Evolutionary conservation across 2,113 vertebrate genomes (phyloP).

Genomic region (Hemicordylus capensis): DNA sequence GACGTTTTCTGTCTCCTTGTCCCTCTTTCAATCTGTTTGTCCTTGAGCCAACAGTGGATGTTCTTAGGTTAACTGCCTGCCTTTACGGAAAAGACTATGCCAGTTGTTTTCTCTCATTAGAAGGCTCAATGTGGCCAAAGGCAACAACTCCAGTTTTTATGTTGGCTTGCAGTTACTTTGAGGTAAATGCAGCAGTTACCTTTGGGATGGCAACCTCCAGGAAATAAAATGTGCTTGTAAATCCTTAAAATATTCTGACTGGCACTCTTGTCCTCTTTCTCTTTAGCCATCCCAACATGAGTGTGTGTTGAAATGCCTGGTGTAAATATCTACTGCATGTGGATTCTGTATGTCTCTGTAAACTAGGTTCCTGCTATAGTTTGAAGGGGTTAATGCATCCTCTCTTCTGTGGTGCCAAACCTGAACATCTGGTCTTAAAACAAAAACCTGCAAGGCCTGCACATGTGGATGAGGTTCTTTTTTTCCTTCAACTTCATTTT

Average conservation of each 20-base stretch:
- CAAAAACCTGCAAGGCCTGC: not conserved
- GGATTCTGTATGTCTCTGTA: too few species aligned
- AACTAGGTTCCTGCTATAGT: not conserved
- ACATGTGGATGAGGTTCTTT: not conserved
- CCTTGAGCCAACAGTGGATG: too few species aligned
- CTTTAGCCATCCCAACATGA: not conserved
- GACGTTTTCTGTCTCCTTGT: too few species aligned
- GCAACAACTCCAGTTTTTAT: too few species aligned
- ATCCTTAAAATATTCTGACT: too few species aligned
- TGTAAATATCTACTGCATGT: too few species aligned
- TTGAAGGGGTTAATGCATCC: not conserved
- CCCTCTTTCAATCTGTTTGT: too few species aligned
- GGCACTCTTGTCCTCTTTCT: not conserved
- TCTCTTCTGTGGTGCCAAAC: not conserved
- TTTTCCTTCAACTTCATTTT: constrained; percentile 9
- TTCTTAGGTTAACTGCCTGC: too few species aligned
- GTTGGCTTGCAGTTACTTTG: not conserved
- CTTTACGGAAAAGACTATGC: too few species aligned
- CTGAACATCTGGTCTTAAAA: not conserved
- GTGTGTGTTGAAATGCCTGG: not conserved
- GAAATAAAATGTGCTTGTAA: not conserved
- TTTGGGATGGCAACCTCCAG: not conserved
- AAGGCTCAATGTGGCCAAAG: too few species aligned
- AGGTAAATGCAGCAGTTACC: not conserved
- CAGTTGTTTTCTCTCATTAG: too few species aligned